A percentile compares a stretch with the other conserved stretches of the same genome.
phyloP scores from a whole-genome alignment of 2,113 vertebrate species.

The Scolopax mira region DNA sequence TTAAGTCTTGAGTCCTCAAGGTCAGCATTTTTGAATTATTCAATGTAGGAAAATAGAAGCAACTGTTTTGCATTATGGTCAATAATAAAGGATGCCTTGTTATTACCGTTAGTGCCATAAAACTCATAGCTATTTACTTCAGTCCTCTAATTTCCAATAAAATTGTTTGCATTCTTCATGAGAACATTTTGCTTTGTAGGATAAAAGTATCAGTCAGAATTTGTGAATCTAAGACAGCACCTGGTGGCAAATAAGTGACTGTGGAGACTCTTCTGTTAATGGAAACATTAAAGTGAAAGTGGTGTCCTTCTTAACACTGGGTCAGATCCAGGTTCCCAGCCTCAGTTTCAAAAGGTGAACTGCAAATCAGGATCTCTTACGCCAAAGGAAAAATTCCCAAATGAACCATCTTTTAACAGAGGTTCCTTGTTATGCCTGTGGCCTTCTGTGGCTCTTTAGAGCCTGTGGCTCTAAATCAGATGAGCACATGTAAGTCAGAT shows the following conservation, averaged over 20 bases:
- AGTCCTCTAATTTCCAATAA: background rate
- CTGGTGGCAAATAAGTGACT: background rate
- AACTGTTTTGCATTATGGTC: background rate
- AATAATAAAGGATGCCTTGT: background rate
- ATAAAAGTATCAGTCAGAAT: background rate
- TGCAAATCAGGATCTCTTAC: background rate
- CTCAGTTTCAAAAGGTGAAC: background rate
- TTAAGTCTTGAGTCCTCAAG: constrained; percentile 41
- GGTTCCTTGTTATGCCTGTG: background rate
- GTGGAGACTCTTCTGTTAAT: background rate
- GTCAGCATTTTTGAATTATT: constrained; percentile 35
- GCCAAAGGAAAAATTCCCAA: background rate
- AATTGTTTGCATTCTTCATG: background rate
- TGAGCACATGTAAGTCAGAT: background rate
- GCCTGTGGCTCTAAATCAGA: background rate
- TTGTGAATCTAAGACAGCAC: background rate
- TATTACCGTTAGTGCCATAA: background rate
- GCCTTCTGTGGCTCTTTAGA: background rate
- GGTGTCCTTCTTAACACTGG: background rate
- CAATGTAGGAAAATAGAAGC: background rate
- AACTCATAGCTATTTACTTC: background rate
- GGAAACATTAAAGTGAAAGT: background rate
- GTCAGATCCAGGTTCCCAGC: background rate
- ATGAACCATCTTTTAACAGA: background rate
- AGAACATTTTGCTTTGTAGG: background rate